phyloP scores from a whole-genome alignment of 1,140 invertebrate species.

The Pseudobourletiella spinata region DNA sequence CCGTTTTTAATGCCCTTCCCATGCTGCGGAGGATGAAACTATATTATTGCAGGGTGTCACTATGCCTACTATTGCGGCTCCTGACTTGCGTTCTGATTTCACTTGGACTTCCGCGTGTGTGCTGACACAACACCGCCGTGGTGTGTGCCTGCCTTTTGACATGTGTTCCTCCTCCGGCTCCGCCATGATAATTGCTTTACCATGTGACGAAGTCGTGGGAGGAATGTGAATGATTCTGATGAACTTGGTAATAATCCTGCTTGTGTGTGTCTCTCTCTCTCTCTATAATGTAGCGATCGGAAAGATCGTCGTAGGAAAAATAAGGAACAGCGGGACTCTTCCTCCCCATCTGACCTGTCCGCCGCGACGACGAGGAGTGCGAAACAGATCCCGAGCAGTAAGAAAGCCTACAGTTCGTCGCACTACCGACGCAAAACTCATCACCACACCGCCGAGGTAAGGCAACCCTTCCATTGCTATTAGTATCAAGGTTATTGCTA shows the following conservation, averaged over 20 bases:
- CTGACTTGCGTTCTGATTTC: background rate
- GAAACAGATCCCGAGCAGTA: slow-evolving; percentile 21
- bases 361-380: slow-evolving; percentile 1
- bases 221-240: no score
- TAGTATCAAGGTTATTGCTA: no score
- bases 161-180: no score
- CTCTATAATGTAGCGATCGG: slow-evolving; percentile 24
- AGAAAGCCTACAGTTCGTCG: slow-evolving; percentile 15
- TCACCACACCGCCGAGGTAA: slow-evolving; percentile 25
- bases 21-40: no score
- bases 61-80: background rate
- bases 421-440: slow-evolving; percentile 16
- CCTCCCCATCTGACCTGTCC: slow-evolving; percentile 19
- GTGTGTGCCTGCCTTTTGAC: no score
- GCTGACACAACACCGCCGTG: no score
- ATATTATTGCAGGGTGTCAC: no score
- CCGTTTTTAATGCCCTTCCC: no score
- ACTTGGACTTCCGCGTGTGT: background rate
- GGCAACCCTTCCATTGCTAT: background rate
- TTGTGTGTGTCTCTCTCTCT: no score
- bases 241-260: no score
- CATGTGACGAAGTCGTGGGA: no score
- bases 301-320: slow-evolving; percentile 27
- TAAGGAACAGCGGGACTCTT: slow-evolving; percentile 21
- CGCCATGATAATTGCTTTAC: no score